A percentile compares a stretch with the other conserved stretches of the same genome.
These are phyloP conservation scores for Tortrix viridana DNA, from an alignment of 2,888 invertebrate genomes.

Conservation along the genomic window DNA sequence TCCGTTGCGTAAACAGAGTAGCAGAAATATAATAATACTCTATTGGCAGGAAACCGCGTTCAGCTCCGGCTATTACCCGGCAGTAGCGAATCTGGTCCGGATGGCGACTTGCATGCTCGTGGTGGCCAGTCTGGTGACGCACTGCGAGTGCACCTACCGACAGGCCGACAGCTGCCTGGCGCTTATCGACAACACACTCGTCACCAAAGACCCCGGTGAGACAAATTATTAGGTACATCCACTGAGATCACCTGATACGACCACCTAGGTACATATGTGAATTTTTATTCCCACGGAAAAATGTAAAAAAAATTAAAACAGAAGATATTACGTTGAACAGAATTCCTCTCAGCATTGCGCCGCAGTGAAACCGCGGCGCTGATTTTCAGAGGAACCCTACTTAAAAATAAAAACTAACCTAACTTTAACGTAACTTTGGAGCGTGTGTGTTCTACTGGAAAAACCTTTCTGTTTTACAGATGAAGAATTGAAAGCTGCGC, in stretches of 20 bases:
- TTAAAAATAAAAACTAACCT: too few species aligned
- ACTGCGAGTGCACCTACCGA: slow-evolving; percentile 61
- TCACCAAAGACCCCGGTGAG: slow-evolving; percentile 63
- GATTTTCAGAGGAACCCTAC: too few species aligned
- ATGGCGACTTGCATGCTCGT: slow-evolving; percentile 56
- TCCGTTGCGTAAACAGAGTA: too few species aligned
- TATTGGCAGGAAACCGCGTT: slow-evolving; percentile 50
- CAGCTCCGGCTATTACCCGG: slow-evolving; percentile 53
- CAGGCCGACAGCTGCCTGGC: slow-evolving; percentile 57
- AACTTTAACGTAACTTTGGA: too few species aligned
- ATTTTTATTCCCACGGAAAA: too few species aligned
- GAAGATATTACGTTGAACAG: too few species aligned
- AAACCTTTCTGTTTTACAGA: too few species aligned
- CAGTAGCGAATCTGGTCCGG: slow-evolving; percentile 55
- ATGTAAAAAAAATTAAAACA: too few species aligned
- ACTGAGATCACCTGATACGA: background rate
- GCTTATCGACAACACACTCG: slow-evolving; percentile 60
- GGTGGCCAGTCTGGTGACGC: slow-evolving; percentile 55
- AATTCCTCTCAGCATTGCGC: too few species aligned
- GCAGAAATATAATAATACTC: background rate
- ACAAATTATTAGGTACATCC: background rate
- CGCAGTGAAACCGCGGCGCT: too few species aligned
- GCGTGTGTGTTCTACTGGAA: too few species aligned
- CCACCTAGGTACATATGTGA: too few species aligned
- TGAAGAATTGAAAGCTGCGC: slow-evolving; percentile 48